Conservation (phyloP, 2,797 vertebrate genomes). For the Hypotaenidia philippensis region DNA sequence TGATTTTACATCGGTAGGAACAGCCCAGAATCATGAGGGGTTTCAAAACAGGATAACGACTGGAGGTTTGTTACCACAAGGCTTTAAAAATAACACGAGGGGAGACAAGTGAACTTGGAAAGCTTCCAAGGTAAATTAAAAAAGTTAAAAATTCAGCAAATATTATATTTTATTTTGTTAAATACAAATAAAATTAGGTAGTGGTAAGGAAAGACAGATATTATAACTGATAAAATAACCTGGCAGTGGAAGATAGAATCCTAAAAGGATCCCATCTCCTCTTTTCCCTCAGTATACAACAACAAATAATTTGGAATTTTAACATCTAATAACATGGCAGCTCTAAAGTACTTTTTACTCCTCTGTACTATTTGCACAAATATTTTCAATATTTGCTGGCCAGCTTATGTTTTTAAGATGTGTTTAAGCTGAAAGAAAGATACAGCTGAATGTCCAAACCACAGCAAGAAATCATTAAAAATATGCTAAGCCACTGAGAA, state of each 20-base stretch:
- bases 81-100: conserved; percentile 46
- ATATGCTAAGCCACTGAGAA: neutral
- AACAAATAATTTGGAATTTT: neutral
- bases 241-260: neutral
- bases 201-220: neutral
- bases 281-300: neutral
- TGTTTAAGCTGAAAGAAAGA: neutral
- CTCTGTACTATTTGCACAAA: neutral
- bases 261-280: neutral
- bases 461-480: neutral
- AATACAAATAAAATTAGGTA: neutral
- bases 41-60: conserved; percentile 43
- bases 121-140: conserved; percentile 49
- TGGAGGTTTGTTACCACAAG: neutral
- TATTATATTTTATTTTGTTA: neutral
- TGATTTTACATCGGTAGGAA: neutral
- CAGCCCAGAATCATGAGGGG: neutral
- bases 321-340: neutral
- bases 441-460: neutral
- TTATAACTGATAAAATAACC: neutral
- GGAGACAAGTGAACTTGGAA: conserved; percentile 45
- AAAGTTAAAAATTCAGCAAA: conserved; percentile 24
- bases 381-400: neutral
- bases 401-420: neutral
- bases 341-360: neutral